Base-by-base conservation (phyloP, 2,797 vertebrate species). In the Pseudomugil gertrudae region DNA sequence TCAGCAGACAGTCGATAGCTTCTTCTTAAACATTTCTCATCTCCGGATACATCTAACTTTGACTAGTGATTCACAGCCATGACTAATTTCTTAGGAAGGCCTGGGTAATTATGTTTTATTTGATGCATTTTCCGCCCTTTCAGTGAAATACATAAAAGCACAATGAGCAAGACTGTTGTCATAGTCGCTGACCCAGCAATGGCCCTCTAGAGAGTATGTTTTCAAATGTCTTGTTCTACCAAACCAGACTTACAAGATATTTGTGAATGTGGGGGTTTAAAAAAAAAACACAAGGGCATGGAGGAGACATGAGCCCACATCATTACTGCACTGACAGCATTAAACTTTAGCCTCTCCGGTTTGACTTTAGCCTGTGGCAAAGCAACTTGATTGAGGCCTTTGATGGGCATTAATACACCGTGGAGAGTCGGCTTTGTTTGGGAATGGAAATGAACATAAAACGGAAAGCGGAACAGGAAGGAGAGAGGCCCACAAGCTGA, bases 341-440 rank as follows among this genome's bases (percentile, higher is more conserved):
- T 82, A 74, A 84, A 85, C 83, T 85, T 87, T 75, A 70, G 84
- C 78, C 87, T 85, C 79, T 78, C 61, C 73, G 72, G 78, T 86
- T 77, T 66, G 76, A 74, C 78, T 86, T 63, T 91, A 76, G 89
- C 92, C 90, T 79, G 84, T 86, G 90, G 92, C 89, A 68, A 87
- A 66, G 84, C 45, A 59, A 84, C 79, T 74, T 88, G 88, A 87
- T 90, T 86, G 85, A 92, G 80, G 81, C 82, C 84, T 90, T 92
- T 91, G 85, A 92, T 91, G 89, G 87, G 85, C 84, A 85, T 85
- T 92, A 92, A 94, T 88, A 84, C 80, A 81, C 77, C 81, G 74
- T 93, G 87, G 90, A 85, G 83, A 89, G 78, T 53, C 74, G 68
- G 77, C 85, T 89, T 93, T 92, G 90, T 93, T 82, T 57, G 26